These are phyloP conservation scores for Ctenochaetus hawaiiensis DNA, from an alignment of 2,797 vertebrate genomes.

Conservation along the genomic window DNA sequence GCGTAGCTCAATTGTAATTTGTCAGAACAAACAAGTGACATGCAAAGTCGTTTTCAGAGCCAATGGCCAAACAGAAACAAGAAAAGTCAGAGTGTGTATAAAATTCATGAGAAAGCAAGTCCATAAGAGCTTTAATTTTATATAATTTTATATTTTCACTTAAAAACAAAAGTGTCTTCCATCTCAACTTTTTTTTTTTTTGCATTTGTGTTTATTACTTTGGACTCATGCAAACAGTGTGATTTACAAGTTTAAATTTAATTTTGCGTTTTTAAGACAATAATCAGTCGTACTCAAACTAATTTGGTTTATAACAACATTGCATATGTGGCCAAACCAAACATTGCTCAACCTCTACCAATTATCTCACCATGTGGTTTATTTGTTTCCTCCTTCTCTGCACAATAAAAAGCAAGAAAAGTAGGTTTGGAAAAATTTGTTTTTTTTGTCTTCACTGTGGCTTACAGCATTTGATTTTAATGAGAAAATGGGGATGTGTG, in stretches of 20 bases:
- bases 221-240: neutral
- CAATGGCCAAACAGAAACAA: neutral
- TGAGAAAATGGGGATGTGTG: constrained; percentile 76
- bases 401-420: constrained; percentile 65
- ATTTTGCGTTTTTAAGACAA: neutral
- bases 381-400: constrained; percentile 54
- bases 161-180: neutral
- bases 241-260: neutral
- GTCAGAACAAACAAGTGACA: constrained; percentile 16
- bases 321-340: constrained; percentile 27
- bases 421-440: constrained; percentile 45
- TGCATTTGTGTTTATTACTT: neutral
- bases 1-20: constrained; percentile 15
- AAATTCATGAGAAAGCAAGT: constrained; percentile 1
- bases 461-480: constrained; percentile 84
- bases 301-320: constrained; percentile 27
- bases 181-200: neutral
- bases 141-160: neutral
- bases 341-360: constrained; percentile 23
- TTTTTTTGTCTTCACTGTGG: constrained; percentile 66
- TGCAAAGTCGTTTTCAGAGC: constrained; percentile 5
- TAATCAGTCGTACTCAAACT: neutral
- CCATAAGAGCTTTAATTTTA: neutral
- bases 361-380: constrained; percentile 43
- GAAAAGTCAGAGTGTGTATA: neutral